Base-by-base conservation (phyloP, 2,888 invertebrate species). In the Phania funesta region DNA sequence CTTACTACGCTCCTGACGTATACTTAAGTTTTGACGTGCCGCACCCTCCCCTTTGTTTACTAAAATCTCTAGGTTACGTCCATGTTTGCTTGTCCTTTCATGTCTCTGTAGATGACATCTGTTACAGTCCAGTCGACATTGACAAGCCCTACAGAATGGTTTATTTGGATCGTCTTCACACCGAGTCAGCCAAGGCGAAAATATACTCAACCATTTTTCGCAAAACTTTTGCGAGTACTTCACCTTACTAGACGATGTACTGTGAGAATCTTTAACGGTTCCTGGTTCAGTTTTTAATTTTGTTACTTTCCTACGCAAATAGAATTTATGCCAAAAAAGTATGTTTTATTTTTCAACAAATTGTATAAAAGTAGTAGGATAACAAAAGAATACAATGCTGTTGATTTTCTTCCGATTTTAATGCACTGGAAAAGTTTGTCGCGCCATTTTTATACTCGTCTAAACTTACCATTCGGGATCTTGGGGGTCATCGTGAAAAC, bases 211-310 rank as follows among this genome's bases (percentile, higher is more conserved):
- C 90, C 90, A 90, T 38, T 88, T 88, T 18, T 90, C 89, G 60
- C 90, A 89, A 68, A 90, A 90, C 78, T 87, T 88, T 60, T 90
- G 90, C 8, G 86, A 86, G 46, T 89, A 89, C 78, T 89, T 89
- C 0, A 84, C 86, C 64, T 89, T 89, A 56, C 48, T 78, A 7
- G 80, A 75, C 0, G 80, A 41, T 3, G 65, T 58, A 24, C 64
- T 71, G 4, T 80, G 56, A 60, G 86, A 78, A 54, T 85, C 73
- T 81, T 85, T 84, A 74, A 83, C 80, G 74, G 58, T 29, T 64
- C 80, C 84, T n/a, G 76, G n/a, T 85, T 86, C 16, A 44, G 86
- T 84, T 86, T 87, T 88, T 22, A 85, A 77, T 83, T 88, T 89
- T n/a, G 87, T 80, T 35, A 86, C 87, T 84, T 88, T 90, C 90